Conservation (phyloP, 2,113 vertebrate genomes). For the Perca schrenkii region DNA sequence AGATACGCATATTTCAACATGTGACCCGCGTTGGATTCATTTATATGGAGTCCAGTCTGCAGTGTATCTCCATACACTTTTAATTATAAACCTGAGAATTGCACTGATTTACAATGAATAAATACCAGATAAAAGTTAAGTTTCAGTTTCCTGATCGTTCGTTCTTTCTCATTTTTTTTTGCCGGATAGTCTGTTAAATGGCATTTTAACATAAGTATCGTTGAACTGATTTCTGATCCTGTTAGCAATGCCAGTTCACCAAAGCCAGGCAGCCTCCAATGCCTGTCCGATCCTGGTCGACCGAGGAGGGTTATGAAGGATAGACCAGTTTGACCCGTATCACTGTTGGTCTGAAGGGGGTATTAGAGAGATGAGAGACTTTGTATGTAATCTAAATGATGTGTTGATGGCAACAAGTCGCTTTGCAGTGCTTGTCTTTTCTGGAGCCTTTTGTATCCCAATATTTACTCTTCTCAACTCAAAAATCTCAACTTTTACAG, state of each 20-base stretch:
- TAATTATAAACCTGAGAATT: not conserved
- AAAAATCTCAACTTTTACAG: conserved; percentile 71
- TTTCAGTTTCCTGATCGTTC: not conserved
- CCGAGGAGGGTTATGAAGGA: too few relatives aligned
- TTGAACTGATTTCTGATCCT: not conserved
- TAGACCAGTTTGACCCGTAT: not conserved
- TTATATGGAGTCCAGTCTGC: not conserved
- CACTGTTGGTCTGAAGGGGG: not conserved
- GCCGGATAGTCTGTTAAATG: not conserved
- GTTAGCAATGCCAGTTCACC: not conserved
- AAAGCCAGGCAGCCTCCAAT: not conserved
- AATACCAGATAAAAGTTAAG: too few relatives aligned
- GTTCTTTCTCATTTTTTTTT: too few relatives aligned
- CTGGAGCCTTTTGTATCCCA: not conserved
- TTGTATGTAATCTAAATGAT: not conserved
- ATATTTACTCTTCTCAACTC: not conserved
- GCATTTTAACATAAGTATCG: not conserved
- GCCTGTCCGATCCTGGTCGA: not conserved
- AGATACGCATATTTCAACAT: not conserved
- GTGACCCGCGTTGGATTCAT: not conserved
- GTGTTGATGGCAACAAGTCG: not conserved
- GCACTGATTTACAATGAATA: not conserved
- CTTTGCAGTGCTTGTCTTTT: not conserved
- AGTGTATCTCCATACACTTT: not conserved
- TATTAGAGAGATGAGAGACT: not conserved